Base-by-base conservation (phyloP, 2,888 invertebrate genomes). In the Laspeyria flexula region DNA sequence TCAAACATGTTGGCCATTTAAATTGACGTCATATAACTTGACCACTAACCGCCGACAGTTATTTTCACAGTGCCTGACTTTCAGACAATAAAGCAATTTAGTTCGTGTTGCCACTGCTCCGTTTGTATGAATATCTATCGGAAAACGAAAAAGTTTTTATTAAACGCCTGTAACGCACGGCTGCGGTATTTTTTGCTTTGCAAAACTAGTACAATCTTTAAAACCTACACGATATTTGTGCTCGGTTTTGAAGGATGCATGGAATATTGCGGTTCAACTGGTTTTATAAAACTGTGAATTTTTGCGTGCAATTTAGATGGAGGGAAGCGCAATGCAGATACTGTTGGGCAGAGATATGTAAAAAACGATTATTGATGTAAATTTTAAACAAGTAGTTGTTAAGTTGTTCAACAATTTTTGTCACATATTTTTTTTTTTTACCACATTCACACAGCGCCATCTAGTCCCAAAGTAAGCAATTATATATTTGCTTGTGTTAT, bases 41-140 rank as follows among this genome's bases (percentile, higher is more conserved):
- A 18, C 55, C 58, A 44, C 75, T 68, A 72, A 73, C 79, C 74
- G 59, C 77, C 70, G 71, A 76, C 79, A 77, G 79, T 73, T 81
- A 83, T 83, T 83, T 82, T 81, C 77, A 75, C 81, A 79, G 80
- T 65, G 74, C 70, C 75, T 74, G 76, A 79, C 79, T 80, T 80
- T 75, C 71, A 67, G 71, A 80, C 77, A 79, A 82, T 82, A 80
- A 81, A 79, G 81, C 77, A 81, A 81, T 82, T 80, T 74, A 71
- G 73, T 69, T 72, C 56, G 58, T 59, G 64, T 60, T 70, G 49
- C 63, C 43, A 59, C 54, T 63, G 55, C 49, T 53, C 46, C 61
- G 70, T 63, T 70, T 63, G 53, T 65, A 51, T 63, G 67, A 66
- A 65, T 73, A 69, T 65, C 61, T 48, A 59, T 59, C 47, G 40